A percentile compares a stretch with the other conserved stretches of the same genome.
Evolutionary conservation across 2,888 invertebrate species (phyloP).

Genomic region (Dioctria rufipes): DNA sequence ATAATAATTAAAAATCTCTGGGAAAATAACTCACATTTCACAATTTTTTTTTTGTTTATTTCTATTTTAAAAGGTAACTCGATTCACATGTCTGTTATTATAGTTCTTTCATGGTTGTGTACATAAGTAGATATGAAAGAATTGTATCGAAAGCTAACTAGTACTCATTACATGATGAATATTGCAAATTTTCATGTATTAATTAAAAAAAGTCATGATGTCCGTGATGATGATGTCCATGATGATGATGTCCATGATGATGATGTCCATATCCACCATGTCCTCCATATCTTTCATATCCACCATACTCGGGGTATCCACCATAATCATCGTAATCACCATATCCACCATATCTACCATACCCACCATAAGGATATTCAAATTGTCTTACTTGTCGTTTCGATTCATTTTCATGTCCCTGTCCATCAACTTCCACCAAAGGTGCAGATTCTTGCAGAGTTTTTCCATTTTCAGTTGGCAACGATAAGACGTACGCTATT

Average conservation of each 20-base stretch:
- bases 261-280: constrained; percentile 20
- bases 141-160: not conserved
- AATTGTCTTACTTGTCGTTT: not conserved
- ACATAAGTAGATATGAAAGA: not conserved
- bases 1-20: too few species aligned
- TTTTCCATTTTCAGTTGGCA: not conserved
- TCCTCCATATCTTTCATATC: constrained; percentile 7
- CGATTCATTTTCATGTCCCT: constrained; percentile 20
- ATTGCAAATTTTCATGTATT: too few species aligned
- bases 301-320: constrained; percentile 15
- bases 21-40: too few species aligned
- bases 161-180: not conserved
- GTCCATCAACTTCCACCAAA: constrained; percentile 13
- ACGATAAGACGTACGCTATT: not conserved
- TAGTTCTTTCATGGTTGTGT: too few species aligned
- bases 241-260: constrained; percentile 9
- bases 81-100: too few species aligned
- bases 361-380: constrained; percentile 3
- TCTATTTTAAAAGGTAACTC: too few species aligned
- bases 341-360: constrained; percentile 24
- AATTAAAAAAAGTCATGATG: not conserved
- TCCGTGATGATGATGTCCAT: not conserved
- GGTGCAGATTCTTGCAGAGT: not conserved
- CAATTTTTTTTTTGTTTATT: too few species aligned
- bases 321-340: constrained; percentile 20